Evolutionary conservation across 53 echinoderm and acorn worm species (phyloP).

Genomic region (Holothuria scabra): DNA sequence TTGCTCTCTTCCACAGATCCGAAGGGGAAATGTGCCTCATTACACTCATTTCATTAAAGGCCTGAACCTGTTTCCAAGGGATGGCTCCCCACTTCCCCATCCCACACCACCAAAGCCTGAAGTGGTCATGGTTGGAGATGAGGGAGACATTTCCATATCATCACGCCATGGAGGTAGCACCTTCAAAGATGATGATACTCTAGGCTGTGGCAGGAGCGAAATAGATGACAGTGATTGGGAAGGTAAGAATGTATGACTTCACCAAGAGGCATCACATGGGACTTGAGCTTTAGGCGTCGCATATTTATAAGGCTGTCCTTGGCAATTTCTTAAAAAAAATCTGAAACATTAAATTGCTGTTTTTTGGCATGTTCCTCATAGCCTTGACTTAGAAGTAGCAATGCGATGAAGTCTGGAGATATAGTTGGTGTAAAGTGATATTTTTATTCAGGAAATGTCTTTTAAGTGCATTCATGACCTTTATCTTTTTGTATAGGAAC

Average conservation of each 20-base stretch:
- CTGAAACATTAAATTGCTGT: no score
- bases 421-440: no score
- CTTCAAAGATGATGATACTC: neutral
- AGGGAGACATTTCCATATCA: slow-evolving; percentile 28
- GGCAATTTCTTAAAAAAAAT: no score
- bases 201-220: neutral
- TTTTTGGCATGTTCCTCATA: no score
- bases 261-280: no score
- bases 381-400: no score
- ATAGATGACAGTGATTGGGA: slow-evolving; percentile 45
- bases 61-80: slow-evolving; percentile 67
- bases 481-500: no score
- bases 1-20: slow-evolving; percentile 54
- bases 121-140: slow-evolving; percentile 28
- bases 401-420: no score
- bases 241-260: neutral
- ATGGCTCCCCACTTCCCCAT: slow-evolving; percentile 60
- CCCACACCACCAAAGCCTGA: slow-evolving; percentile 25
- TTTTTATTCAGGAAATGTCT: no score
- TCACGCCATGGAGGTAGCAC: slow-evolving; percentile 4
- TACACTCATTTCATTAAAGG: slow-evolving; percentile 94
- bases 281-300: no score
- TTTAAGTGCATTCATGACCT: no score
- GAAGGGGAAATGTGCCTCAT: slow-evolving; percentile 77
- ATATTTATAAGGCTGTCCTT: no score